These are phyloP conservation scores for Pygoscelis antarcticus DNA, from an alignment of 2,113 vertebrate species.

Conservation along the genomic window DNA sequence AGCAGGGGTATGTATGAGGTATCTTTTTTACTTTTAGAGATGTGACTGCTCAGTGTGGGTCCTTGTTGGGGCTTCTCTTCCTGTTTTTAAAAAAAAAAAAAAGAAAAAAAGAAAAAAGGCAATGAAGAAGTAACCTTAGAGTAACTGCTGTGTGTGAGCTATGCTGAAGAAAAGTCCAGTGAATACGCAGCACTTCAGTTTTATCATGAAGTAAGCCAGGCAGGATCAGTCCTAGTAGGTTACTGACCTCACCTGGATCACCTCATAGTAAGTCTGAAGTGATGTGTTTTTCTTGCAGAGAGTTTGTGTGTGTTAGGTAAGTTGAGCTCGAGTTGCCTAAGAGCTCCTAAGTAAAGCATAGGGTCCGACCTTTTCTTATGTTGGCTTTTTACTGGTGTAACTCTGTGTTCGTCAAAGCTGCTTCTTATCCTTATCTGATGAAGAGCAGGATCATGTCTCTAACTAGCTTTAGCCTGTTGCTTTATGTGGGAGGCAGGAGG, in stretches of 20 bases:
- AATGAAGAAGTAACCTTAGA: not conserved
- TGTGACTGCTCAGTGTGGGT: not conserved
- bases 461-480: not conserved
- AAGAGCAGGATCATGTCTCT: not conserved
- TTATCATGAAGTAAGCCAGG: not conserved
- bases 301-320: accelerated
- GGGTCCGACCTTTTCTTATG: not conserved
- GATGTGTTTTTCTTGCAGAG: not conserved
- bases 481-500: not conserved
- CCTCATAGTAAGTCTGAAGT: not conserved
- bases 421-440: not conserved
- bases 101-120: too few species aligned
- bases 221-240: not conserved
- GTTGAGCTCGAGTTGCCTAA: not conserved
- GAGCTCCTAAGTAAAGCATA: not conserved
- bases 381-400: not conserved
- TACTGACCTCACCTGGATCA: not conserved
- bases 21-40: not conserved
- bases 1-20: not conserved
- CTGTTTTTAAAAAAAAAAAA: not conserved
- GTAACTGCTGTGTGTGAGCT: not conserved
- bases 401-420: not conserved
- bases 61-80: not conserved
- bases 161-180: not conserved
- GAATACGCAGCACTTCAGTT: accelerated